A percentile compares a stretch with the other conserved stretches of the same genome.
Conservation (phyloP, 1,140 invertebrate species). For the Zelostemma sp. region DNA sequence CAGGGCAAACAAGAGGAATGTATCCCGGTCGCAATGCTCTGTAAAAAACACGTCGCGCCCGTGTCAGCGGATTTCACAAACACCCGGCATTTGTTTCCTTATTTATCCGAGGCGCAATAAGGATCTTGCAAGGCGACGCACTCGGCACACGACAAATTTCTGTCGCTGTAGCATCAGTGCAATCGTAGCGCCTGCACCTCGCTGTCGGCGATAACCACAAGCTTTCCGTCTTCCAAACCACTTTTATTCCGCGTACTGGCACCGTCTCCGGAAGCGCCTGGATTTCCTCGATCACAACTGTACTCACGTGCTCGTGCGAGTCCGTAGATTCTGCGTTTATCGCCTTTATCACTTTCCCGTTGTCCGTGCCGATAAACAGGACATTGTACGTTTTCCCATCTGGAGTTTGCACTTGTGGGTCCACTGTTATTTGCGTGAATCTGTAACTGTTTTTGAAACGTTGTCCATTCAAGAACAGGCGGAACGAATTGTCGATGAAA, state of each 20-base stretch:
- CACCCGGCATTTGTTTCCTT: conserved; percentile 81
- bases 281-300: conserved; percentile 94
- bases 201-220: conserved; percentile 90
- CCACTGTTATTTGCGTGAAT: too few species aligned
- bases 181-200: conserved; percentile 91
- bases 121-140: conserved; percentile 98
- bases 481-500: too few species aligned
- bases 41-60: conserved; percentile 84
- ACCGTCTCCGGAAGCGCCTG: conserved; percentile 79
- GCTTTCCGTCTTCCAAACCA: conserved; percentile 78
- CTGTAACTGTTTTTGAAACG: too few species aligned
- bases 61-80: conserved; percentile 80
- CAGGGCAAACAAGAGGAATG: conserved; percentile 85
- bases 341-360: conserved; percentile 95
- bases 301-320: conserved; percentile 82
- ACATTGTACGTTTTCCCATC: too few species aligned
- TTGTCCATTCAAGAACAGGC: too few species aligned
- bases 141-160: conserved; percentile 91
- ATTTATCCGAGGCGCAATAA: conserved; percentile 97
- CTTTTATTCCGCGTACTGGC: conserved; percentile 82
- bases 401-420: too few species aligned
- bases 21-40: conserved; percentile 85
- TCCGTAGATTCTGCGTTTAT: conserved; percentile 90
- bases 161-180: conserved; percentile 90
- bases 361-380: conserved; percentile 96